A percentile compares a stretch with the other conserved stretches of the same genome.
phyloP scores from a whole-genome alignment of 2,888 invertebrate genomes.

The Nemoura dubitans region DNA sequence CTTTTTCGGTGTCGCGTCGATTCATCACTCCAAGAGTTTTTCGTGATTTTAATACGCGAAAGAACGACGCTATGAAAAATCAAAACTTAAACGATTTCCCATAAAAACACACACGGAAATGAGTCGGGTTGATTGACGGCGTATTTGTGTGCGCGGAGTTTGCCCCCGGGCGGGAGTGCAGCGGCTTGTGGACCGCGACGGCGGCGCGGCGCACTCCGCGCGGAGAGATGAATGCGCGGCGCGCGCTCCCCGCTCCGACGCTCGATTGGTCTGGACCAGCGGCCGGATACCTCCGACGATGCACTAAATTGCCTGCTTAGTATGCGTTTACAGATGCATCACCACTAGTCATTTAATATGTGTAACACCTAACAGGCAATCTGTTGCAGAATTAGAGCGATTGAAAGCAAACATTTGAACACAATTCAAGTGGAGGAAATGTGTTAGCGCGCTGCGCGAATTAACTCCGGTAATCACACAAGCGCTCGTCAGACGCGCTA shows the following conservation, averaged over 20 bases:
- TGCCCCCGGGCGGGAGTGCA: too few relatives aligned
- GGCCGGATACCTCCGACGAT: background rate
- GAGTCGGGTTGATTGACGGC: background rate
- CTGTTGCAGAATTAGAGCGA: background rate
- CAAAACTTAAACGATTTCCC: background rate
- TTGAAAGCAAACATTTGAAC: background rate
- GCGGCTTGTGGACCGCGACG: too few relatives aligned
- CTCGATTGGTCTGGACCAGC: background rate
- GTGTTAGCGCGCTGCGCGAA: background rate
- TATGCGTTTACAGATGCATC: background rate
- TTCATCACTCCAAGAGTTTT: background rate
- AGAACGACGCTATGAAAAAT: background rate
- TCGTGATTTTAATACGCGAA: background rate
- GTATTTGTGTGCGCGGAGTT: background rate
- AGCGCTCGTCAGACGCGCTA: background rate
- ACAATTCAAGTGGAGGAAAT: background rate
- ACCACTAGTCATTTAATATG: background rate
- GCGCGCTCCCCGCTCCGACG: background rate
- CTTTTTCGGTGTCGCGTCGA: background rate
- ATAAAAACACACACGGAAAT: background rate
- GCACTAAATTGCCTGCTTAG: background rate
- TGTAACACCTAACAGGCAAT: background rate
- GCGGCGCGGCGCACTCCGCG: too few relatives aligned
- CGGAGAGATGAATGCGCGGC: constrained; percentile 24
- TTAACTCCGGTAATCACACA: background rate